phyloP scores from a whole-genome alignment of 2,888 invertebrate species.

The Dryocosmus kuriphilus region DNA sequence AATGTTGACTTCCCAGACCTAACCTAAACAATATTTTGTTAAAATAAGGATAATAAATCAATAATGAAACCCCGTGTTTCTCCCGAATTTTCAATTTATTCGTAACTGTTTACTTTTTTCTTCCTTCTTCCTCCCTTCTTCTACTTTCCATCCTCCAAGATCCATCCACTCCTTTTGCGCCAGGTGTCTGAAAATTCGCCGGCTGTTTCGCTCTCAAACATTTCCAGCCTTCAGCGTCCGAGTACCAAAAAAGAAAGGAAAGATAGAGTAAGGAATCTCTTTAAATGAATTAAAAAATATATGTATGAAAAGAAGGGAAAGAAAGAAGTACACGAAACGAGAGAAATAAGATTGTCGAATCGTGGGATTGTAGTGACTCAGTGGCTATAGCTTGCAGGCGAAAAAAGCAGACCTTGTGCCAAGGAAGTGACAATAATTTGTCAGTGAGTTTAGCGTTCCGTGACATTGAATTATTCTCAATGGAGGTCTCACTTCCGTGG shows the following conservation, averaged over 20 bases:
- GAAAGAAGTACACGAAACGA: slow-evolving; percentile 3
- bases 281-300: background rate
- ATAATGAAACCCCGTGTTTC: background rate
- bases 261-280: background rate
- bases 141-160: slow-evolving; percentile 5
- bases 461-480: slow-evolving; percentile 43
- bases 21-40: background rate
- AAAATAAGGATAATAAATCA: background rate
- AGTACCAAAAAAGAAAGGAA: background rate
- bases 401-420: slow-evolving; percentile 52
- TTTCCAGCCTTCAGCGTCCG: slow-evolving; percentile 50
- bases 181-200: slow-evolving; percentile 68
- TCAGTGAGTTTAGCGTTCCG: slow-evolving; percentile 44
- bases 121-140: background rate
- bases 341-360: slow-evolving; percentile 25
- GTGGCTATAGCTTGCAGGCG: slow-evolving; percentile 9
- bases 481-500: slow-evolving; percentile 55
- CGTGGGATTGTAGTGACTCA: slow-evolving; percentile 33
- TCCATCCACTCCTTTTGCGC: slow-evolving; percentile 55
- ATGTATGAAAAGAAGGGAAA: background rate
- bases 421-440: slow-evolving; percentile 55
- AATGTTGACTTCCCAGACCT: background rate
- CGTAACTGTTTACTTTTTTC: background rate
- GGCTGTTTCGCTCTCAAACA: slow-evolving; percentile 59
- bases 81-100: background rate